Percentiles rank a stretch among this genome's conserved stretches.
Conservation (phyloP, 1,140 invertebrate genomes). For the Scaptomyza graminum region DNA sequence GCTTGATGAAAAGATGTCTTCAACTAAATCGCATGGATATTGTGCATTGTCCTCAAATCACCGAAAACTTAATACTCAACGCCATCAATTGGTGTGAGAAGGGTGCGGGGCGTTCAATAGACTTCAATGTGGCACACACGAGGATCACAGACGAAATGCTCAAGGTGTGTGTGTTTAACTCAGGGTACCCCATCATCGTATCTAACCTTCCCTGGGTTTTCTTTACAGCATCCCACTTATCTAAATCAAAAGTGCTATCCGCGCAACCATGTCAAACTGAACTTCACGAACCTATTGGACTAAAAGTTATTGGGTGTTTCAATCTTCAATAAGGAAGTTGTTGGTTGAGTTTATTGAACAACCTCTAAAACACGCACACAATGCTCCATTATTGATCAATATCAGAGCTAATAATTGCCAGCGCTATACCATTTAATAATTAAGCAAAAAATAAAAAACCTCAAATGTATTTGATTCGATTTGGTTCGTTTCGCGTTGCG, state of each 20-base stretch:
- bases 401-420: conserved; percentile 44
- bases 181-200: not conserved
- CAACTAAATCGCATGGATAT: conserved; percentile 46
- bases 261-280: conserved; percentile 53
- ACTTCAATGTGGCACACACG: conserved; percentile 47
- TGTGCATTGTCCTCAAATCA: conserved; percentile 50
- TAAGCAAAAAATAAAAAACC: conserved; percentile 23
- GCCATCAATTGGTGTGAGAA: conserved; percentile 54
- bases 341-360: conserved; percentile 60
- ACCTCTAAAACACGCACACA: conserved; percentile 37
- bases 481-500: conserved; percentile 48
- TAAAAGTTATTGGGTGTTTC: conserved; percentile 2
- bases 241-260: conserved; percentile 22
- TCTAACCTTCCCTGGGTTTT: not conserved
- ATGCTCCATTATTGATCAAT: conserved; percentile 59
- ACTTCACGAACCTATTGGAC: conserved; percentile 35
- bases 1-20: conserved; percentile 47
- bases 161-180: conserved; percentile 26
- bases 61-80: conserved; percentile 60
- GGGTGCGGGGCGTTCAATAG: conserved; percentile 19
- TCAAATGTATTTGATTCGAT: conserved; percentile 46
- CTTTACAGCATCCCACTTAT: conserved; percentile 53
- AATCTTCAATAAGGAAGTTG: conserved; percentile 61
- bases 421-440: conserved; percentile 45
- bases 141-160: conserved; percentile 43